phyloP scores from a whole-genome alignment of 1,140 invertebrate genomes.

The Sipha flava region DNA sequence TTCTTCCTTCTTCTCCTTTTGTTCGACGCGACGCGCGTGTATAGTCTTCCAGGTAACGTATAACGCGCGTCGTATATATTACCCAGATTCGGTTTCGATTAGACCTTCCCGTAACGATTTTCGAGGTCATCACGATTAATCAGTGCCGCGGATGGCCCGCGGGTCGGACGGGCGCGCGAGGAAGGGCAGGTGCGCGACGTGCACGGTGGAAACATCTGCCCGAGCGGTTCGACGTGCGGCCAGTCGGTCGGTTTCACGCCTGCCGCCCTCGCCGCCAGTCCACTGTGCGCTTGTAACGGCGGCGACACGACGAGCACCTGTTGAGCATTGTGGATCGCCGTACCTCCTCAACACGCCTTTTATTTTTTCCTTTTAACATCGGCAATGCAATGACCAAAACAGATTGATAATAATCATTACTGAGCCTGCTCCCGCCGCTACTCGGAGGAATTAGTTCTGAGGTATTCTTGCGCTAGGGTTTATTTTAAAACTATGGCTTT shows the following conservation, averaged over 20 bases:
- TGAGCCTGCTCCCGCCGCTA: neutral
- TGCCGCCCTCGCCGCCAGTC: neutral
- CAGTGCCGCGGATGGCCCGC: conserved; percentile 8
- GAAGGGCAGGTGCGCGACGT: conserved; percentile 1
- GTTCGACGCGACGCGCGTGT: neutral
- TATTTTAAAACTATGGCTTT: neutral
- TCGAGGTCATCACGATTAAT: conserved; percentile 28
- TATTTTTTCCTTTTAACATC: neutral
- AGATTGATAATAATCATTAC: neutral
- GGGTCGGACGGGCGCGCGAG: neutral
- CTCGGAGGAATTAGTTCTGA: neutral
- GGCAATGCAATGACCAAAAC: conserved; percentile 22
- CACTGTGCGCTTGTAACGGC: neutral
- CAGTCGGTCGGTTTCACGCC: conserved; percentile 23
- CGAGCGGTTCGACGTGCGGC: neutral
- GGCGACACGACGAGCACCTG: conserved; percentile 14
- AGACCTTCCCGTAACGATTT: conserved; percentile 15
- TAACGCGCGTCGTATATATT: neutral
- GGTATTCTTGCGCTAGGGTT: neutral
- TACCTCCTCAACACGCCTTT: neutral
- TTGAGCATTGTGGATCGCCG: neutral
- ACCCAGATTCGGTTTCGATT: conserved; percentile 16
- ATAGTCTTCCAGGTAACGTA: neutral
- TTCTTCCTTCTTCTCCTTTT: neutral
- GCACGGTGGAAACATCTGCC: conserved; percentile 18